A percentile compares a stretch with the other conserved stretches of the same genome.
These are phyloP conservation scores for Melanotaenia trifasciata DNA, from an alignment of 2,797 vertebrate species.

Conservation along the genomic window DNA sequence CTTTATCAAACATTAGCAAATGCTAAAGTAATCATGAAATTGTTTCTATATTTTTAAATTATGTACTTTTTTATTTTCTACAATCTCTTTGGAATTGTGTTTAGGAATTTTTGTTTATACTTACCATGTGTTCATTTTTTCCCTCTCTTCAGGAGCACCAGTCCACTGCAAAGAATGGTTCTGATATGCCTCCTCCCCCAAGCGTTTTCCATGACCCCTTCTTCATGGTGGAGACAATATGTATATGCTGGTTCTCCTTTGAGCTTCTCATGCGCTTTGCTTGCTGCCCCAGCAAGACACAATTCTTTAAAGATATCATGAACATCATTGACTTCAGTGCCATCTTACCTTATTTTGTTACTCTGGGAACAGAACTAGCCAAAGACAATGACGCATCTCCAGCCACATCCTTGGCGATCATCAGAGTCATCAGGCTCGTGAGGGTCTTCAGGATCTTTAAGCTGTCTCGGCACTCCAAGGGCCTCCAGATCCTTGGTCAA, in stretches of 20 bases:
- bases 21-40: neutral
- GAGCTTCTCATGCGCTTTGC: constrained; percentile 87
- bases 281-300: constrained; percentile 86
- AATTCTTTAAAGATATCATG: constrained; percentile 93
- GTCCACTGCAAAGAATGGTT: constrained; percentile 61
- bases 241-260: constrained; percentile 92
- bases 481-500: constrained; percentile 91
- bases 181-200: constrained; percentile 52
- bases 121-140: constrained; percentile 30
- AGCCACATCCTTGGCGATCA: constrained; percentile 88
- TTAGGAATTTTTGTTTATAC: neutral
- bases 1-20: neutral
- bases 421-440: constrained; percentile 89
- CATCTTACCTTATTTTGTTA: constrained; percentile 92
- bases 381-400: constrained; percentile 85
- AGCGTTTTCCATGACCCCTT: constrained; percentile 87
- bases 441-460: constrained; percentile 93
- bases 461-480: constrained; percentile 90
- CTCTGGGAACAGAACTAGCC: constrained; percentile 89
- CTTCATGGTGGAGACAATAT: constrained; percentile 90
- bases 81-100: neutral
- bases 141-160: constrained; percentile 59
- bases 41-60: neutral
- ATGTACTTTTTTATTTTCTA: neutral
- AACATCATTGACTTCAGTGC: constrained; percentile 93